Evolutionary conservation across 2,797 vertebrate species (phyloP), one percentile per base, ranked within the genome.

Genomic region (Buphagus erythrorhynchus): DNA sequence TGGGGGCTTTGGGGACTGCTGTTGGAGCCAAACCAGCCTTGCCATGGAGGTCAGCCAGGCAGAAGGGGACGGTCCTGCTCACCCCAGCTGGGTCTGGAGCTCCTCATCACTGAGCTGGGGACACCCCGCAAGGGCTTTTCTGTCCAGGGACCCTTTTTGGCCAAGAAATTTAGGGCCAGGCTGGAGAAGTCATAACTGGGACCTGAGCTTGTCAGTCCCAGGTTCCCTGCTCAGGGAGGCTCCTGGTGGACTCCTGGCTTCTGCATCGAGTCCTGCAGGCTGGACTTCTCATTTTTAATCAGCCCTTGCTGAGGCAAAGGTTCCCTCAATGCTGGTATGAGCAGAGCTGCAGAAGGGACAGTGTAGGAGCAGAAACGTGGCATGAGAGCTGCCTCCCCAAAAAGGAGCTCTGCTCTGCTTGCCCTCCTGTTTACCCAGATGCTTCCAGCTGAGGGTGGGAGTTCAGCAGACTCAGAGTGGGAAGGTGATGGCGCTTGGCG

Each of bases 391-490:
- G 16, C 6, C 36, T n/a, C 10, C 19, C 6, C 36, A 38, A 31
- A 51, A 6, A 57, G 21, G 1, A 65, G 8, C 15, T 51, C 43
- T 57, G 29, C 55, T 77, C 42, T 52, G 22, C 7, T 58, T 79
- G 31, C 20, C 16, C 75, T 93, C 95, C 97, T 98, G 97, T 94
- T 98, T 97, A 98, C 97, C 97, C 96, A 93, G 92, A 94, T 97
- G 94, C 97, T 98, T 98, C 97, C 96, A 97, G 96, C 93, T 95
- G 94, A 96, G 97, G 98, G 97, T 98, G 98, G 98, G 98, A 98
- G 98, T 98, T 98, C 97, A 98, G 78, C 42, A 59, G 35, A 16
- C 63, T 17, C 1, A 1, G 43, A 78, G 43, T 4, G 26, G 49
- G 25, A 82, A 92, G 36, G 19, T 69, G 66, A 25, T 0, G 3